phyloP scores from a whole-genome alignment of 2,797 vertebrate species.

The Babyrousa celebensis region DNA sequence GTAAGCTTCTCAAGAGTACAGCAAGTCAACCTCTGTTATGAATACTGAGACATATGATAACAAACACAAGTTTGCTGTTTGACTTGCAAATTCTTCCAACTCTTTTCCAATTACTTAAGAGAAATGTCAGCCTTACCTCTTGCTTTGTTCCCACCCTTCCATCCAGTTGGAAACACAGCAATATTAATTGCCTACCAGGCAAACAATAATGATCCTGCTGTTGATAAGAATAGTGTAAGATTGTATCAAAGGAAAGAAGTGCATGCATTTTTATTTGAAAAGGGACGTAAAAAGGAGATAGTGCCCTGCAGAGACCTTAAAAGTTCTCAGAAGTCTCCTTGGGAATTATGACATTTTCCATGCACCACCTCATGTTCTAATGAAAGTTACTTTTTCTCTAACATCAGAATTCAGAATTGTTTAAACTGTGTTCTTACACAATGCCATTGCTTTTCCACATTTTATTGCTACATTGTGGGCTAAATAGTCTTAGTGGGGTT shows the following conservation, averaged over 20 bases:
- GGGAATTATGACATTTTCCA: neutral
- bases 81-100: neutral
- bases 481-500: slow-evolving; percentile 39
- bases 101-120: neutral
- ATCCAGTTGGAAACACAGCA: neutral
- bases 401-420: slow-evolving; percentile 31
- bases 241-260: slow-evolving; percentile 13
- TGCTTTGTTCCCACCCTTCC: slow-evolving; percentile 7
- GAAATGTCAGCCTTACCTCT: neutral
- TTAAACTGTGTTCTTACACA: neutral
- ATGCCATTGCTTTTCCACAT: neutral
- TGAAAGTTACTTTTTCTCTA: slow-evolving; percentile 43
- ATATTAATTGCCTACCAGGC: neutral
- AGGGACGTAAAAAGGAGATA: neutral
- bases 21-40: neutral
- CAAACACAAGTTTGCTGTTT: neutral
- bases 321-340: neutral
- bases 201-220: neutral
- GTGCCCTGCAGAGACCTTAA: neutral
- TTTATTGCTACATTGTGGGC: slow-evolving; percentile 46
- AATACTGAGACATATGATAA: neutral
- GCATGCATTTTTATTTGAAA: slow-evolving; percentile 14
- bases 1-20: neutral
- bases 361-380: neutral
- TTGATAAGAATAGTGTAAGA: neutral